These are phyloP conservation scores for Hedya salicella DNA, from an alignment of 2,888 invertebrate species.

Conservation along the genomic window DNA sequence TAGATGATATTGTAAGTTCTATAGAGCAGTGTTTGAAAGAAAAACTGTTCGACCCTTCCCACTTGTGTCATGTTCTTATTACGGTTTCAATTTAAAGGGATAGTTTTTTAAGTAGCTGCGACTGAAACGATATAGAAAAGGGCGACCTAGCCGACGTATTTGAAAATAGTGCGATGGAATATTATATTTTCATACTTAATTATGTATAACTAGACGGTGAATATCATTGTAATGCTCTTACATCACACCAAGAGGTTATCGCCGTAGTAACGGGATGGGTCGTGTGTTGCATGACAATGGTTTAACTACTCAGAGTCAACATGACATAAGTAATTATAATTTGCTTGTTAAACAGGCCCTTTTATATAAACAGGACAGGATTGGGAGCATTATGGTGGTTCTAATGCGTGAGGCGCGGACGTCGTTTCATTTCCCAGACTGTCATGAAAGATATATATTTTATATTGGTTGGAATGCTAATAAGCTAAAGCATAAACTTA, in stretches of 20 bases:
- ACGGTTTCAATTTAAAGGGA: too few species aligned
- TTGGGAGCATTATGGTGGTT: not conserved
- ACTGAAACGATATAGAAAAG: too few species aligned
- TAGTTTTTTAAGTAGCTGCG: too few species aligned
- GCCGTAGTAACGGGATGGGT: slow-evolving; percentile 17
- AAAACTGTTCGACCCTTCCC: too few species aligned
- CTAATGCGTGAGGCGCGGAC: slow-evolving; percentile 15
- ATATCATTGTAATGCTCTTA: slow-evolving; percentile 2
- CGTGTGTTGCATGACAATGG: slow-evolving; percentile 25
- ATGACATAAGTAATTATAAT: not conserved
- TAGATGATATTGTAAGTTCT: too few species aligned
- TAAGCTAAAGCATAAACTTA: not conserved
- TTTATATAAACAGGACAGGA: not conserved
- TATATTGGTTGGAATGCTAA: not conserved
- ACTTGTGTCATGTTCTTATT: too few species aligned
- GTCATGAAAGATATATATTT: slow-evolving; percentile 2
- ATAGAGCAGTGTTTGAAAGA: too few species aligned
- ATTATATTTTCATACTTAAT: not conserved
- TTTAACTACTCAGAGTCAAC: not conserved
- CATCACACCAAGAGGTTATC: slow-evolving; percentile 30
- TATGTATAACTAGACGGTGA: slow-evolving; percentile 2
- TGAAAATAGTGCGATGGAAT: not conserved
- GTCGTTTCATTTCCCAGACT: slow-evolving; percentile 12
- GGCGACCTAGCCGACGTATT: too few species aligned
- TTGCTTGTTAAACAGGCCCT: not conserved